Conservation (phyloP, 2,113 vertebrate species). For the Indri indri region DNA sequence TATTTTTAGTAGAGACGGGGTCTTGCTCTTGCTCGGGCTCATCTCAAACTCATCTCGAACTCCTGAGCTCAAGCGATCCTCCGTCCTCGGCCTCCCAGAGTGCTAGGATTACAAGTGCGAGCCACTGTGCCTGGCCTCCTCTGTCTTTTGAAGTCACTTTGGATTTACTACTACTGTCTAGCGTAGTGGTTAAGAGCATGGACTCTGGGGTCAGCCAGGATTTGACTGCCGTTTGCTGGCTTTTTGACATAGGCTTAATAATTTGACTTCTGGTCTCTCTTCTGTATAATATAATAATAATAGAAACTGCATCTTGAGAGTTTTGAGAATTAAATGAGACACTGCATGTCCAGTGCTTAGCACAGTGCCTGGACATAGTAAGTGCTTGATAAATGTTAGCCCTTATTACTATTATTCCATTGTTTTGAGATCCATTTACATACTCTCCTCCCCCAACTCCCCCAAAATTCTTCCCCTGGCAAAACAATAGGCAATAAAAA, state of each 20-base stretch:
- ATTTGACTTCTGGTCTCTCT: constrained; percentile 5
- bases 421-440: neutral
- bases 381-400: neutral
- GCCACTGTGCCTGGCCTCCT: neutral
- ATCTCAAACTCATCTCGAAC: too few relatives aligned
- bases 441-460: neutral
- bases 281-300: neutral
- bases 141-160: neutral
- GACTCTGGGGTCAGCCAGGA: neutral
- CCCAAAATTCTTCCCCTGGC: neutral
- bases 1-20: too few relatives aligned
- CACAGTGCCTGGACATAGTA: neutral
- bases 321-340: constrained; percentile 35
- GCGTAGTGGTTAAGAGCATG: neutral
- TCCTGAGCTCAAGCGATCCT: too few relatives aligned
- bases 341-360: neutral
- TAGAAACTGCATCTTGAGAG: neutral
- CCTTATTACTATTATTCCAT: neutral
- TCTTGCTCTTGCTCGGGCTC: too few relatives aligned
- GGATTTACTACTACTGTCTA: neutral
- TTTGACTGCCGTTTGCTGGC: neutral
- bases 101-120: too few relatives aligned
- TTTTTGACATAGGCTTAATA: neutral
- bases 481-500: constrained; percentile 1
- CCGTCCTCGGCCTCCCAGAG: too few relatives aligned